Evolutionary conservation across 2,888 invertebrate species (phyloP), one percentile per base, ranked within the genome.

Genomic region (Dyspetes luteomarginatus): DNA sequence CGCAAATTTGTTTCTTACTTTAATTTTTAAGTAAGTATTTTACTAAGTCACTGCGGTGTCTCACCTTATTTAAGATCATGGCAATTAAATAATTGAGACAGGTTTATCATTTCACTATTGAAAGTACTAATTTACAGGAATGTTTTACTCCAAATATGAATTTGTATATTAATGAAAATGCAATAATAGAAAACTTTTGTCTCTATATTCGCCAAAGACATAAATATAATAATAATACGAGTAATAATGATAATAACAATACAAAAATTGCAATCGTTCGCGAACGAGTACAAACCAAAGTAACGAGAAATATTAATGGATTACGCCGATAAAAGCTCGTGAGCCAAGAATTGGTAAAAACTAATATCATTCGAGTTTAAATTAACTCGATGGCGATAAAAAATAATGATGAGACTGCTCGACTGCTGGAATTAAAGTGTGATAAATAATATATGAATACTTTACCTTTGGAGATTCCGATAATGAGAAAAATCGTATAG

Each of bases 381-480:
- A n/a, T n/a, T n/a, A n/a, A n/a, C n/a, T n/a, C 15, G 36, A 52
- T n/a, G 9, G 24, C n/a, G 22, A 26, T 41, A 65, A 64, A 43
- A 52, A 41, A 36, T n/a, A n/a, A n/a, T n/a, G n/a, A 67, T 22
- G 45, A 24, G n/a, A 56, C n/a, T 17, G 3, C 17, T 41, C 28
- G 28, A 45, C 19, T 24, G n/a, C 17, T 36, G 36, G 24, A 72
- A 41, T 19, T 30, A 15, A 43, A 17, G 52, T 48, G 52, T 19
- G 5, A 26, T 15, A 19, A 28, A 65, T 19, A 30, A 65, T 17
- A 30, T 45, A 15, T 43, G 1, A 3, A 19, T 45, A n/a, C 19
- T 22, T 77, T 73, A 81, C 81, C 81, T 81, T 69, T 74, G 69
- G 56, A 77, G 26, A 81, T 77, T 52, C 56, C 73, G 48, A 81